These are phyloP conservation scores for Zonitis immaculata DNA, from an alignment of 2,888 invertebrate species.

Conservation along the genomic window DNA sequence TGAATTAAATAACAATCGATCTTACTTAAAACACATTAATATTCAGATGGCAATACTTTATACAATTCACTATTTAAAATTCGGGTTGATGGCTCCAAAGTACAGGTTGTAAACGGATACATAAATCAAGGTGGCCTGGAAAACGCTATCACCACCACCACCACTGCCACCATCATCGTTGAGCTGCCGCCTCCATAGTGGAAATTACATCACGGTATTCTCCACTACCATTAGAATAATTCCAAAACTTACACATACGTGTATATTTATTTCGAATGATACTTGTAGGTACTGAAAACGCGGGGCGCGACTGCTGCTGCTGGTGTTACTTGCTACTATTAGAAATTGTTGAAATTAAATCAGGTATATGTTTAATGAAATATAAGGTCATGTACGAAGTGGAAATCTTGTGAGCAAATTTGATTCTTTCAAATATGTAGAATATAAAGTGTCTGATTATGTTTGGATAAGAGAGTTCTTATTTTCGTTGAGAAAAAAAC, in stretches of 20 bases:
- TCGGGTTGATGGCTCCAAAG: slow-evolving; percentile 41
- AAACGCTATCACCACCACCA: slow-evolving; percentile 20
- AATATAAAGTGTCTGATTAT: too few species aligned
- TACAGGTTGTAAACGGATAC: slow-evolving; percentile 41
- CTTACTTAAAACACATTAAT: slow-evolving; percentile 28
- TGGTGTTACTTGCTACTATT: too few species aligned
- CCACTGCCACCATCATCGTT: background rate
- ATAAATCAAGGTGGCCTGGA: slow-evolving; percentile 40
- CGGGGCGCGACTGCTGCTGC: too few species aligned
- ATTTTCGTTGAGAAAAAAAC: too few species aligned
- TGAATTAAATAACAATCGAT: slow-evolving; percentile 18
- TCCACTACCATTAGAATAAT: slow-evolving; percentile 34
- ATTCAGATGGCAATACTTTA: slow-evolving; percentile 34
- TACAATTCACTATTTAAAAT: slow-evolving; percentile 39
- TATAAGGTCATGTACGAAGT: background rate
- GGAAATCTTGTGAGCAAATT: too few species aligned
- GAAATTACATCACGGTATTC: slow-evolving; percentile 31
- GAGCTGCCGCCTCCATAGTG: slow-evolving; percentile 14
- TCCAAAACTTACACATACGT: slow-evolving; percentile 24
- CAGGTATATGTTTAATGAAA: slow-evolving; percentile 15
- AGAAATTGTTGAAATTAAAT: slow-evolving; percentile 13
- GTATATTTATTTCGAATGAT: too few species aligned
- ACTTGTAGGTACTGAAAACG: too few species aligned
- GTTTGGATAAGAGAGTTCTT: too few species aligned
- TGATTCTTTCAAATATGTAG: too few species aligned